Evolutionary conservation across 2,888 invertebrate species (phyloP), one percentile per base, ranked within the genome.

Genomic region (Aphidoletes aphidimyza): DNA sequence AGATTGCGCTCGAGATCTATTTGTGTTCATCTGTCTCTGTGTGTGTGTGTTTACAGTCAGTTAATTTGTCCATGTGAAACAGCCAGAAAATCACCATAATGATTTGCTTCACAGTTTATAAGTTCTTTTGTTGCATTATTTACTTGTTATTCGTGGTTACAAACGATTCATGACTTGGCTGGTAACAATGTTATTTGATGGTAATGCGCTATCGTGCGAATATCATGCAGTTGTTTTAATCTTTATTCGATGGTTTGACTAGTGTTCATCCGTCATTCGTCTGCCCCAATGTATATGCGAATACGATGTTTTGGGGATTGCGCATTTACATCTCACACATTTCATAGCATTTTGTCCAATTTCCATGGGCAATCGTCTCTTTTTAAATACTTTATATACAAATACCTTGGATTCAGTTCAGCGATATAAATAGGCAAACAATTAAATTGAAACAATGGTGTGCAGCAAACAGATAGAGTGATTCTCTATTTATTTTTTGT

Each of bases 41-140:
- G n/a, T n/a, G n/a, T n/a, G n/a, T n/a, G n/a, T 69, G 30, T 14
- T 69, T 30, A 69, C 14, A 11, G 3, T 69, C 30, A 69, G 3
- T 34, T 69, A 30, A 30, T 69, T 54, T 54, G 22, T 14, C 69
- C 30, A 30, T 69, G 69, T 69, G 30, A 30, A 69, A 26, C 54
- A 54, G n/a, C 22, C 26, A 69, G 30, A 30, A 69, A 69, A 69
- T 69, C 34, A 69, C 26, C 69, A 69, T 69, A 69, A 69, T 69
- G 69, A 69, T 69, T 69, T 69, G 69, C 30, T 69, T 69, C 69
- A 34, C 69, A 30, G 69, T 69, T 69, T 69, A 69, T 30, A 14
- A 30, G 30, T 69, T n/a, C n/a, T n/a, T 69, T 69, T 9, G 69
- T 14, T 69, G 69, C 69, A 69, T 69, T 69, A 69, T 30, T 69